These are phyloP conservation scores for Phymanthus crucifer DNA, from an alignment of 92 coral and sea anemone species.

Conservation along the genomic window DNA sequence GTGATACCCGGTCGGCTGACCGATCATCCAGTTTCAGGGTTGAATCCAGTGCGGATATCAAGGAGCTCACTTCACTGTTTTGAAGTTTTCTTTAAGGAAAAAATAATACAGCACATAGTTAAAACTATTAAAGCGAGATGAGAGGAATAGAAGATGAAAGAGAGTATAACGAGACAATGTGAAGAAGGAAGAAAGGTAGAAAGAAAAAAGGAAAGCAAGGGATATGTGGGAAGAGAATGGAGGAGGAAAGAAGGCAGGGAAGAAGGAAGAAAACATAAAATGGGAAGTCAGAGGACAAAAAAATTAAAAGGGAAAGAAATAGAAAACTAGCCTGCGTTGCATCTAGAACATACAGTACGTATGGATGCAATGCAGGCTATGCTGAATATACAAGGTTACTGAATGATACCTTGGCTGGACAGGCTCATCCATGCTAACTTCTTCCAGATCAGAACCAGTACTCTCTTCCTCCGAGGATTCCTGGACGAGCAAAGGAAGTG, in stretches of 20 bases:
- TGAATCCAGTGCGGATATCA: slow-evolving; percentile 83
- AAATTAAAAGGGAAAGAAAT: background rate
- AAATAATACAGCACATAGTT: background rate
- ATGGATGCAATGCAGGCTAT: too few species aligned
- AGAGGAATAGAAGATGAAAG: background rate
- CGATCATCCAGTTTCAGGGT: slow-evolving; percentile 70
- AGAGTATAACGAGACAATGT: background rate
- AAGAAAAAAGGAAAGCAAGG: background rate
- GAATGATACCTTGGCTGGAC: slow-evolving; percentile 55
- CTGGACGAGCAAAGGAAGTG: background rate
- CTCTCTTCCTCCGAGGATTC: slow-evolving; percentile 53
- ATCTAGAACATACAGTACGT: too few species aligned
- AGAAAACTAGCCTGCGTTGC: background rate
- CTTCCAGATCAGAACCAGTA: slow-evolving; percentile 85
- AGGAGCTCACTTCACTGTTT: slow-evolving; percentile 80
- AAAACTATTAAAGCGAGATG: background rate
- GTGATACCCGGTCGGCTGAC: slow-evolving; percentile 72
- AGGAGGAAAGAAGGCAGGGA: background rate
- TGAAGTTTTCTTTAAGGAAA: slow-evolving; percentile 34
- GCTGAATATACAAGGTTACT: too few species aligned
- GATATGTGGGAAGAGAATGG: background rate
- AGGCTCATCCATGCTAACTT: slow-evolving; percentile 70
- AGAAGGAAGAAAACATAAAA: background rate
- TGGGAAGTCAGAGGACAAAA: background rate
- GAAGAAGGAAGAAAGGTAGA: background rate